Evolutionary conservation across 2,888 invertebrate species (phyloP), one percentile per base, ranked within the genome.

Genomic region (Parnassius smintheus): DNA sequence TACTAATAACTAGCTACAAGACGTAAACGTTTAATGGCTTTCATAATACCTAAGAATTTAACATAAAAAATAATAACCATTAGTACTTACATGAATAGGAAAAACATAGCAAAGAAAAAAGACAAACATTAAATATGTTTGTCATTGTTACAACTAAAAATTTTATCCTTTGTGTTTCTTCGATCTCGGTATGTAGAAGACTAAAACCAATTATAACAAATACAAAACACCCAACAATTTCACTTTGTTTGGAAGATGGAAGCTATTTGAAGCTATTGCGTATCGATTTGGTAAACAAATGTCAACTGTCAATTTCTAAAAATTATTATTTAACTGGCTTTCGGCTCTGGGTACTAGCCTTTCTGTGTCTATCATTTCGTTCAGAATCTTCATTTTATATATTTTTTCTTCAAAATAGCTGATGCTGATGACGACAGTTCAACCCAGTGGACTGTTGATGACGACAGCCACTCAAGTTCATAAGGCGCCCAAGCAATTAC

Each of bases 101-200:
- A 82, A 90, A 80, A 73, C 88, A 70, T 57, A 75, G 67, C 67
- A 80, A 64, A 56, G 77, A 69, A 65, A 86, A 66, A 65, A 91
- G 86, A 86, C 90, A 89, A 88, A 90, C 85, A 80, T 78, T 81
- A 59, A 82, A 70, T 61, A 84, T 77, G 86, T 89, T 91, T 79
- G 88, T 80, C 91, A 91, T 91, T 74, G 75, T 85, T 65, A 73
- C 66, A 66, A 59, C 59, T 56, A 67, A 65, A 68, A 72, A 18
- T 18, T 72, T 77, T 75, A 76, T 72, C 66, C 68, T 56, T 69
- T 66, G 69, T 65, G 65, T 76, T 75, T 74, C 76, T 81, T 78
- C 70, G 72, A 74, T 73, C 71, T 70, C 70, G 66, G 73, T 76
- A 65, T 68, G 66, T 68, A 72, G 75, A 76, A 75, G 76, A 82